Conservation (phyloP, 35 echinoderm and acorn worm species). For the Diadema setosum region DNA sequence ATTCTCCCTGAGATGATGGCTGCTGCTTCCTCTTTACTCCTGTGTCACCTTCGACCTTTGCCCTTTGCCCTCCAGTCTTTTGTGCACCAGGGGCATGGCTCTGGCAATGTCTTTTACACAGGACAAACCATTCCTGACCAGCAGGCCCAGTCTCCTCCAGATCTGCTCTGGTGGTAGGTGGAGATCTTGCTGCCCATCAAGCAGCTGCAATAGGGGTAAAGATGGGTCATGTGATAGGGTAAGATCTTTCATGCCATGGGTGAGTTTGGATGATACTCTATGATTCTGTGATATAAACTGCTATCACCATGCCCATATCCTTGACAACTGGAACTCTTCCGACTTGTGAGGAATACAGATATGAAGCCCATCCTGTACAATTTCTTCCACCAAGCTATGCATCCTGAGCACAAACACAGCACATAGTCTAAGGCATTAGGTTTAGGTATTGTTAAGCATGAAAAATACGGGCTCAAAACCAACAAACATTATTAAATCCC, state of each 20-base stretch:
- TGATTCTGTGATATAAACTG: background rate
- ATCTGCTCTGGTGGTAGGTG: background rate
- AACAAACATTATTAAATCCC: too few species aligned
- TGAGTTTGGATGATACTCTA: background rate
- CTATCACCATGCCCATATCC: background rate
- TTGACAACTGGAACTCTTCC: background rate
- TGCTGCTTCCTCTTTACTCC: background rate
- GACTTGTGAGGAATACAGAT: background rate
- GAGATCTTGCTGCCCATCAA: background rate
- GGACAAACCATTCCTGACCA: background rate
- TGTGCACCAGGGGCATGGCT: background rate
- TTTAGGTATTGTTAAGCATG: too few species aligned
- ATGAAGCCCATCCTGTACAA: too few species aligned
- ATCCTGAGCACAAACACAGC: too few species aligned
- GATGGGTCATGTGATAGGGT: background rate
- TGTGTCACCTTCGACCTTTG: background rate
- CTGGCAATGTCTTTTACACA: background rate
- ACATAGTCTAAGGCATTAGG: too few species aligned
- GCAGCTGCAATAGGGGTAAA: background rate
- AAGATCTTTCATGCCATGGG: background rate
- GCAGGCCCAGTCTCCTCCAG: background rate
- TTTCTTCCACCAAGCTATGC: too few species aligned
- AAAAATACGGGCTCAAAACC: too few species aligned
- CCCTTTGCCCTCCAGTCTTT: background rate
- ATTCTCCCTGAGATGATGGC: too few species aligned